Evolutionary conservation across 2,113 vertebrate genomes (phyloP).

Genomic region (Heterotilapia buettikoferi): DNA sequence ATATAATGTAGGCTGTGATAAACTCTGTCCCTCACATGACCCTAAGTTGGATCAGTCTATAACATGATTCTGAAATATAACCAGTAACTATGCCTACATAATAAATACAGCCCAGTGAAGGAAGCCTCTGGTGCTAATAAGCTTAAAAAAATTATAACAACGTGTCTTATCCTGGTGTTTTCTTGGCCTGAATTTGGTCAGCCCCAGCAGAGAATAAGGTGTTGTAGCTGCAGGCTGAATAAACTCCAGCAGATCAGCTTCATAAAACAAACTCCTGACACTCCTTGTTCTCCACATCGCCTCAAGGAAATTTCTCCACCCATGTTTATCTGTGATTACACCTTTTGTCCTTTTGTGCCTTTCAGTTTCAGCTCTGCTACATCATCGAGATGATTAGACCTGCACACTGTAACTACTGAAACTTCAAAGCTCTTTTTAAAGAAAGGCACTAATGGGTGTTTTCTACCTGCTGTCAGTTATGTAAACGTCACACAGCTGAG

Average conservation of each 20-base stretch:
- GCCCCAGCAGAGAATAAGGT: neutral
- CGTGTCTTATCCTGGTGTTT: neutral
- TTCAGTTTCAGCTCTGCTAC: neutral
- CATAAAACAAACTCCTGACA: neutral
- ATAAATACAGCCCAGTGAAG: neutral
- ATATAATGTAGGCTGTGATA: neutral
- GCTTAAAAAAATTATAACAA: neutral
- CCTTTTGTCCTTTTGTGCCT: neutral
- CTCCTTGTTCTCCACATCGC: neutral
- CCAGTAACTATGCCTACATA: neutral
- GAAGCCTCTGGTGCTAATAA: neutral
- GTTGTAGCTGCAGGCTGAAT: neutral
- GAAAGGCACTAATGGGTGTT: neutral
- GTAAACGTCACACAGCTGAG: neutral
- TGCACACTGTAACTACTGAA: conserved; percentile 11
- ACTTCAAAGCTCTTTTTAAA: neutral
- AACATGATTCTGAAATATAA: neutral
- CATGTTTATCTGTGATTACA: conserved; percentile 9
- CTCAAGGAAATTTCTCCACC: neutral
- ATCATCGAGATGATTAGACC: neutral
- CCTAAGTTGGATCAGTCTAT: neutral
- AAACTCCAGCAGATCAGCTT: neutral
- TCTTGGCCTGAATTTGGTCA: neutral
- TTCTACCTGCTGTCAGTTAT: neutral
- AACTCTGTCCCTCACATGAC: neutral